Evolutionary conservation across 1,140 invertebrate species (phyloP), one percentile per base, ranked within the genome.

Genomic region (Eueides isabella): DNA sequence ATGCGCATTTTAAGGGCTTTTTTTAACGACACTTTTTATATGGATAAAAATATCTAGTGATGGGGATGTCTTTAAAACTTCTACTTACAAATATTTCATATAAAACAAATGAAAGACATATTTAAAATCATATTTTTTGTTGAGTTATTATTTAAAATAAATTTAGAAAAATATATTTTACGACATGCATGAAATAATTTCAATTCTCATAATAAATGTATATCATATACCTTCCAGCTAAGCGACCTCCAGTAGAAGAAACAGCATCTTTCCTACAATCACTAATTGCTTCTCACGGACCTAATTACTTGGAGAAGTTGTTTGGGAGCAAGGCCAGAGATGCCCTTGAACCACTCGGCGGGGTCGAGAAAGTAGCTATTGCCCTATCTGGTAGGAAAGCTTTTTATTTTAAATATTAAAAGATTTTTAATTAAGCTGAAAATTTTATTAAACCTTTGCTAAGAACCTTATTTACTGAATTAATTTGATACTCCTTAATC

Each of bases 281-380:
- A 9, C 94, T 99, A 72, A 93, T 99, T 72, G 97, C 97, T 23
- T 98, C 97, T 74, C 98, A 99, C 92, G 98, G 98, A 78, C 98
- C 98, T 75, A 98, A 99, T 94, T 99, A 99, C 89, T 94, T 99
- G 83, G 98, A 98, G 91, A 99, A 99, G 92, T 94, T 99, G 31
- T 99, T 99, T 84, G 98, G 98, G 67, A 97, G 95, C 85, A 99
- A 98, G 94, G 98, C 98, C 19, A 94, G 98, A 77, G 97, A 99
- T 86, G 97, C 98, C 0, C 94, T 99, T 29, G 95, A 96, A 76
- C 97, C 97, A 0, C 94, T 99, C 26, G 98, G 98, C 30, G 98
- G 98, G 35, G 97, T 99, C 7, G 97, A 98, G 83, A 97, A 97
- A 91, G 98, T 99, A 33, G 98, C 98, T 76, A 98, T 99, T 81